A percentile compares a stretch with the other conserved stretches of the same genome.
Evolutionary conservation across 2,113 vertebrate species (phyloP).

Genomic region (Barnardius zonarius): DNA sequence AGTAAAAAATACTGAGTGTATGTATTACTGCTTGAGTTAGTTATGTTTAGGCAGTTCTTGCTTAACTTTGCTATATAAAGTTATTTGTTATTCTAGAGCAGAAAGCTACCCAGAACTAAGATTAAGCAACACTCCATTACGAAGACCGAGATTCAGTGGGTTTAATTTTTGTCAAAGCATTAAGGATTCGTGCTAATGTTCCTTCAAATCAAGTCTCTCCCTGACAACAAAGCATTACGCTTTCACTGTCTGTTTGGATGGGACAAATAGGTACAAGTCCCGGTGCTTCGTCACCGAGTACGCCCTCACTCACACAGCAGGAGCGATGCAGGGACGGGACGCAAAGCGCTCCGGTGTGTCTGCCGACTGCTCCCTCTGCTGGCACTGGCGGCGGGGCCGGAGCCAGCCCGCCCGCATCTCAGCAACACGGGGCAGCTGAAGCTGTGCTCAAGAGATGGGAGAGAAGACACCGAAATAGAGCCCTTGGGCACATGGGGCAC

Average conservation of each 20-base stretch:
- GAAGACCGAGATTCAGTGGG: background rate
- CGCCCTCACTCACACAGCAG: background rate
- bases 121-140: background rate
- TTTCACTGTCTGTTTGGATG: background rate
- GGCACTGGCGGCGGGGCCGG: background rate
- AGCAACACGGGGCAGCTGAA: fast-evolving
- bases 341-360: background rate
- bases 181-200: background rate
- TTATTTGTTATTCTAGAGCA: background rate
- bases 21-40: background rate
- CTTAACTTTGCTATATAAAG: background rate
- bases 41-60: background rate
- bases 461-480: background rate
- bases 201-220: background rate
- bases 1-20: background rate
- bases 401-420: background rate
- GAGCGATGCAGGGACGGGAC: background rate
- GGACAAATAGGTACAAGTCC: background rate
- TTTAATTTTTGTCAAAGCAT: background rate
- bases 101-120: background rate
- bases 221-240: background rate
- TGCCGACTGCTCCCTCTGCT: background rate
- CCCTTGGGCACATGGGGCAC: fast-evolving
- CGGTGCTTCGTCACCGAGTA: background rate
- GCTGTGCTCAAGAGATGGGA: fast-evolving